Evolutionary conservation across 2,888 invertebrate species (phyloP).

Genomic region (Stenodema calcarata): DNA sequence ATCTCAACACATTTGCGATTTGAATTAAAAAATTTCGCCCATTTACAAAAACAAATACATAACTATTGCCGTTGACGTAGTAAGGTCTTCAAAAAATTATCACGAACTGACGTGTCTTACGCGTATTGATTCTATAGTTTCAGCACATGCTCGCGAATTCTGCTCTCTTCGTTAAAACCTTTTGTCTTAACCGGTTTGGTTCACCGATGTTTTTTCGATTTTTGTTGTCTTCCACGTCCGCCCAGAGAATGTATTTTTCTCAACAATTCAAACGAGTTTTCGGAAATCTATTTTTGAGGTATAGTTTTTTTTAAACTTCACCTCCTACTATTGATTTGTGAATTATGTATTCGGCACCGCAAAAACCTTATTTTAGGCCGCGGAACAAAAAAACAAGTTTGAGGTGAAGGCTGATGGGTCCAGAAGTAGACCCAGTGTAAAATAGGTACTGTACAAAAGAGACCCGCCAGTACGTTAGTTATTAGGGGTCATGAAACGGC

Average conservation of each 20-base stretch:
- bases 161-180: background rate
- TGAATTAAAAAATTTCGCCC: too few relatives aligned
- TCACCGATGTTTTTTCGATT: background rate
- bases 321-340: background rate
- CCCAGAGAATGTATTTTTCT: background rate
- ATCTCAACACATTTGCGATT: too few relatives aligned
- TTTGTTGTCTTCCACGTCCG: background rate
- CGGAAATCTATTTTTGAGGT: background rate
- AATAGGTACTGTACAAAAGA: background rate
- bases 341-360: background rate
- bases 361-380: background rate
- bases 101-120: background rate
- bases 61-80: too few relatives aligned
- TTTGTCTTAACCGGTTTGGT: background rate
- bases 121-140: background rate
- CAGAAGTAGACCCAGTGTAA: background rate
- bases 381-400: background rate
- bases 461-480: too few relatives aligned
- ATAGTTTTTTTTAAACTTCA: background rate
- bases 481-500: too few relatives aligned
- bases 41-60: too few relatives aligned
- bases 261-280: background rate
- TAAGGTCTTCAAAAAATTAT: background rate
- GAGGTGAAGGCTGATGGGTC: background rate
- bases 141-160: background rate